Conservation (phyloP, 92 coral and sea anemone species). For the Epizoanthus ramosus region DNA sequence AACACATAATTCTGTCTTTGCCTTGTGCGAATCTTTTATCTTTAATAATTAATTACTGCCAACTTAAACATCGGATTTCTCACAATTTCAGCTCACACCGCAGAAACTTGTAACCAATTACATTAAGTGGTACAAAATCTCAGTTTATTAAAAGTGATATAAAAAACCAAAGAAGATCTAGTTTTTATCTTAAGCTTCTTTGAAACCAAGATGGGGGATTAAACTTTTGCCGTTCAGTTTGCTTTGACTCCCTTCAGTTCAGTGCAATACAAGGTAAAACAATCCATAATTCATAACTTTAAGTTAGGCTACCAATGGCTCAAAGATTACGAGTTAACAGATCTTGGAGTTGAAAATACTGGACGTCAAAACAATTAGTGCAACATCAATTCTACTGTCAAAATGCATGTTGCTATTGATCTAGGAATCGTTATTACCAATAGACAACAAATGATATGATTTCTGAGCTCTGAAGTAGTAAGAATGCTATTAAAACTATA, state of each 20-base stretch:
- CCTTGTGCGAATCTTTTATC: neutral
- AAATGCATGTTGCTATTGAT: neutral
- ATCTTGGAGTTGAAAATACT: neutral
- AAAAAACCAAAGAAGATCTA: too few relatives aligned
- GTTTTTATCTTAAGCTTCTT: too few relatives aligned
- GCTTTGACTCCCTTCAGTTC: neutral
- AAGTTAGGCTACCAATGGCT: neutral
- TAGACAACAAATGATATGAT: too few relatives aligned
- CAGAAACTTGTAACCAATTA: neutral
- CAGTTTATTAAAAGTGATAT: too few relatives aligned
- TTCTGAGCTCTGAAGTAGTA: too few relatives aligned
- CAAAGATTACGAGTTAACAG: neutral
- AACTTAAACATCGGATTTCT: neutral
- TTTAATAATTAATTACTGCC: slow-evolving; percentile 11
- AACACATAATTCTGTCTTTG: too few relatives aligned
- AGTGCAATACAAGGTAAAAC: neutral
- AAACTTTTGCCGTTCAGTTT: neutral
- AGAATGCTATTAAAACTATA: too few relatives aligned
- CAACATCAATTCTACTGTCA: neutral
- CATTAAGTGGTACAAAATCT: neutral
- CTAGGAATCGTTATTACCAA: too few relatives aligned
- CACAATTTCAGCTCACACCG: neutral
- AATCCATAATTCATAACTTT: slow-evolving; percentile 14
- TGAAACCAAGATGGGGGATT: too few relatives aligned
- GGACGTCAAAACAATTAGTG: slow-evolving; percentile 12